phyloP scores from a whole-genome alignment of 2,113 vertebrate genomes.

The Cardinalis cardinalis region DNA sequence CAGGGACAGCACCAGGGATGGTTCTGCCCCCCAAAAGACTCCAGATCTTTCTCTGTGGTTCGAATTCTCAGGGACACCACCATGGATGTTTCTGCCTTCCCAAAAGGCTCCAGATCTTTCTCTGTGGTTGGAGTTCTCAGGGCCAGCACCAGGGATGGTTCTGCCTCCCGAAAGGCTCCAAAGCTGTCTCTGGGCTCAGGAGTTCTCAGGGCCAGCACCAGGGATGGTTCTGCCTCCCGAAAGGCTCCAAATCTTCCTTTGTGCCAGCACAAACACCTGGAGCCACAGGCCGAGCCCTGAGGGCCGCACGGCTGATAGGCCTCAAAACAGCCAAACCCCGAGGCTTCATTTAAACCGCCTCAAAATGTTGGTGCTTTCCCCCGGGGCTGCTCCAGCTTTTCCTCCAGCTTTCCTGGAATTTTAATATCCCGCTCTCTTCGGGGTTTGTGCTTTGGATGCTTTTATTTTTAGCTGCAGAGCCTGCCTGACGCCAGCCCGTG shows the following conservation, averaged over 20 bases:
- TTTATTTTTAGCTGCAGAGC: constrained; percentile 71
- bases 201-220: too few species aligned
- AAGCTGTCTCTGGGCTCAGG: too few species aligned
- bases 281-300: not conserved
- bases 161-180: too few species aligned
- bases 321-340: constrained; percentile 12
- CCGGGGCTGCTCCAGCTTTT: not conserved
- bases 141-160: too few species aligned
- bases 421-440: not conserved
- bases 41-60: too few species aligned
- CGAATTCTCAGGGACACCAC: too few species aligned
- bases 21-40: too few species aligned
- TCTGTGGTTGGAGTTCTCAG: too few species aligned
- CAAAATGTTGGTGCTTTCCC: not conserved
- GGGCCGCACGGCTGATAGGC: not conserved
- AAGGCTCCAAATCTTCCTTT: not conserved
- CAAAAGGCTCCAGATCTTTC: too few species aligned
- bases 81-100: too few species aligned
- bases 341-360: not conserved
- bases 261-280: not conserved
- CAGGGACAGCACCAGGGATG: too few species aligned
- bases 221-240: not conserved
- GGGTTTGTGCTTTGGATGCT: not conserved
- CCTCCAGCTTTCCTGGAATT: not conserved
- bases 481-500: constrained; percentile 79